Percentiles rank a stretch among this genome's conserved stretches.
Conservation (phyloP, 2,797 vertebrate genomes). For the Nothura maculosa region DNA sequence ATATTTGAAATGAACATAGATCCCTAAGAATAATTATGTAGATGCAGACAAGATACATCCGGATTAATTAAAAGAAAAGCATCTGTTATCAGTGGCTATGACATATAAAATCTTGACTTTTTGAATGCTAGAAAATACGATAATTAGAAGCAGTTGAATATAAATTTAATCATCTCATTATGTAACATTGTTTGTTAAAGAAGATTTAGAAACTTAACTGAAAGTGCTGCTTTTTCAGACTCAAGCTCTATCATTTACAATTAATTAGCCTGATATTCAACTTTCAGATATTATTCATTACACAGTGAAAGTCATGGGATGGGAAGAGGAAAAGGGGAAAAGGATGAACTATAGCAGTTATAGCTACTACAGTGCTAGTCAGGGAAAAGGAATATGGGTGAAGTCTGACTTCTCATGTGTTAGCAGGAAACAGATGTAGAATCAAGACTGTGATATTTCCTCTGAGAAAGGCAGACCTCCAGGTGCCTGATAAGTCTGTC, state of each 20-base stretch:
- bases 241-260: neutral
- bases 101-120: neutral
- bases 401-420: neutral
- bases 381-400: neutral
- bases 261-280: neutral
- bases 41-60: neutral
- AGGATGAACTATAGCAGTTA: neutral
- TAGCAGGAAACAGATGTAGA: neutral
- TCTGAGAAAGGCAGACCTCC: neutral
- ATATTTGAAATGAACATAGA: neutral
- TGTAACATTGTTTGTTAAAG: neutral
- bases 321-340: neutral
- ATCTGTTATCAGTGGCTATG: neutral
- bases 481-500: neutral
- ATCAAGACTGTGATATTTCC: neutral
- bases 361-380: neutral
- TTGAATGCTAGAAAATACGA: neutral
- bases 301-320: neutral
- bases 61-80: slow-evolving; percentile 14
- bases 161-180: neutral
- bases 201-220: neutral
- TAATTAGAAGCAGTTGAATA: neutral
- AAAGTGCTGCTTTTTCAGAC: neutral
- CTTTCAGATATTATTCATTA: neutral
- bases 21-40: neutral